Percentiles rank a stretch among this genome's conserved stretches.
phyloP scores from a whole-genome alignment of 1,140 invertebrate species.

The Patella vulgata region DNA sequence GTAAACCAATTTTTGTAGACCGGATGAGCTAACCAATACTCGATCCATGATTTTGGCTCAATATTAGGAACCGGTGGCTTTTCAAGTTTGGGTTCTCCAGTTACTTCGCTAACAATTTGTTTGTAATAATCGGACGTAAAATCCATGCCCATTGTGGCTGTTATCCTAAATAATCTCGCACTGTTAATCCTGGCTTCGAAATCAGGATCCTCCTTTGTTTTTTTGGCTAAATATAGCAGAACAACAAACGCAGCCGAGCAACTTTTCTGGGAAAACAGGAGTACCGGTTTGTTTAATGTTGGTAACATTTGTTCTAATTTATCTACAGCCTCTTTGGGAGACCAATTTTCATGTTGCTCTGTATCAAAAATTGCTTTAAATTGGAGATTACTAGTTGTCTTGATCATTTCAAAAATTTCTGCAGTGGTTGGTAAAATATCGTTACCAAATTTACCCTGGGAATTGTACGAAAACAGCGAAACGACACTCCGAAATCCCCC shows the following conservation, averaged over 20 bases:
- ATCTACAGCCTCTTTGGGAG: slow-evolving; percentile 37
- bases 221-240: slow-evolving; percentile 51
- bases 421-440: slow-evolving; percentile 42
- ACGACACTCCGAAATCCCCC: slow-evolving; percentile 53
- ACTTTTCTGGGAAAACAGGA: slow-evolving; percentile 47
- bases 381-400: slow-evolving; percentile 34
- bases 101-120: slow-evolving; percentile 41
- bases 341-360: slow-evolving; percentile 45
- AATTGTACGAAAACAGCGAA: slow-evolving; percentile 45
- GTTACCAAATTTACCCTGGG: slow-evolving; percentile 33
- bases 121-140: slow-evolving; percentile 43
- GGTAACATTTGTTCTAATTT: slow-evolving; percentile 37
- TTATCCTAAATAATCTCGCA: slow-evolving; percentile 45
- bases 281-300: slow-evolving; percentile 36
- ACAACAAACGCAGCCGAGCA: slow-evolving; percentile 52
- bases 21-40: slow-evolving; percentile 53
- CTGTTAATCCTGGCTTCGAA: slow-evolving; percentile 38
- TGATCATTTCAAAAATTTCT: slow-evolving; percentile 34
- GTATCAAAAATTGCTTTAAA: slow-evolving; percentile 37
- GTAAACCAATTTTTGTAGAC: slow-evolving; percentile 55
- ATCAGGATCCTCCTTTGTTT: slow-evolving; percentile 18
- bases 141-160: slow-evolving; percentile 48
- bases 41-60: slow-evolving; percentile 43
- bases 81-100: slow-evolving; percentile 39
- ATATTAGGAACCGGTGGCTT: slow-evolving; percentile 39